phyloP scores from a whole-genome alignment of 2,888 invertebrate genomes.

The Calameuta filiformis region DNA sequence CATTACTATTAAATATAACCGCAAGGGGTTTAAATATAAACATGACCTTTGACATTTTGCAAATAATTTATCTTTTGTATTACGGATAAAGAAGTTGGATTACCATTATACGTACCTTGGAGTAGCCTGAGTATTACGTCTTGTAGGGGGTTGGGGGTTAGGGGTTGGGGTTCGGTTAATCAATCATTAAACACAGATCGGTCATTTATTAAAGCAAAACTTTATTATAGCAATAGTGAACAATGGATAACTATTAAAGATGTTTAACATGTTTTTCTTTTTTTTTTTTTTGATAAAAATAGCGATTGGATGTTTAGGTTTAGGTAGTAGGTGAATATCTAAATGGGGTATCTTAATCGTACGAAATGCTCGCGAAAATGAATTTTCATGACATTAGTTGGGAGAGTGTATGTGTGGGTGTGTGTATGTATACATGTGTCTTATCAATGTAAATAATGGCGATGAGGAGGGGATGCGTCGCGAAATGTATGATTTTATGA shows the following conservation, averaged over 20 bases:
- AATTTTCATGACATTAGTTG: constrained; percentile 26
- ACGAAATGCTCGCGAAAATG: constrained; percentile 41
- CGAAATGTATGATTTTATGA: neutral
- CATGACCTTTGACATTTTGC: neutral
- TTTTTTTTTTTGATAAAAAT: constrained; percentile 58
- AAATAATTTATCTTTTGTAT: neutral
- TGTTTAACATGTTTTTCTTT: constrained; percentile 57
- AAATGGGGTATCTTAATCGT: constrained; percentile 37
- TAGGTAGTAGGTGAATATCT: constrained; percentile 24
- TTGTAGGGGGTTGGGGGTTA: neutral
- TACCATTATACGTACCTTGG: neutral
- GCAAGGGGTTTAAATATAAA: neutral
- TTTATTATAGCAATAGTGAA: constrained; percentile 65
- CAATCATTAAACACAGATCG: constrained; percentile 23
- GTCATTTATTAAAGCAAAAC: constrained; percentile 63
- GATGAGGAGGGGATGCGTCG: neutral
- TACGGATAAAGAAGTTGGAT: neutral
- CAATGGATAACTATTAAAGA: constrained; percentile 64
- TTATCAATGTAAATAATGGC: neutral
- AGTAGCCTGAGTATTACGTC: neutral
- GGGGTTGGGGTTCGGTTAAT: neutral
- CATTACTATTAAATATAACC: too few relatives aligned
- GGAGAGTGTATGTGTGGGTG: neutral
- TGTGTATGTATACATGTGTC: neutral
- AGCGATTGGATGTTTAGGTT: constrained; percentile 60